A percentile compares a stretch with the other conserved stretches of the same genome.
Evolutionary conservation across 2,797 vertebrate species (phyloP).

Genomic region (Sebastes alutus): DNA sequence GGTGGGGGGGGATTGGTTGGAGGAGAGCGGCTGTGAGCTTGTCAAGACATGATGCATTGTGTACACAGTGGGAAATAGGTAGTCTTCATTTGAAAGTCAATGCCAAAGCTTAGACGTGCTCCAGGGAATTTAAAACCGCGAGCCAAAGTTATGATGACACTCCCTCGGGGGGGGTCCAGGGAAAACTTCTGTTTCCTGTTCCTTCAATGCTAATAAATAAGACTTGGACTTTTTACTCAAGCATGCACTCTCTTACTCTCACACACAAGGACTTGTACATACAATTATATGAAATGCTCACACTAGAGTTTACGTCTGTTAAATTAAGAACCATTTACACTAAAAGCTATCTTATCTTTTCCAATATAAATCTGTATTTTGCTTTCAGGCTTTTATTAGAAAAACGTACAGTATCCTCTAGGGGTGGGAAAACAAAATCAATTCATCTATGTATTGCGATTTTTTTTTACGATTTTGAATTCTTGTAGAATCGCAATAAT

Average conservation of each 20-base stretch:
- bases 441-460: too few relatives aligned
- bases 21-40: constrained; percentile 50
- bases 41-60: constrained; percentile 76
- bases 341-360: not conserved
- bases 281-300: not conserved
- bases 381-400: not conserved
- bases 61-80: constrained; percentile 71
- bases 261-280: not conserved
- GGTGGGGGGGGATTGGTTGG: not conserved
- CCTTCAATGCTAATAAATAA: constrained; percentile 35
- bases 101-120: constrained; percentile 68
- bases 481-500: too few relatives aligned
- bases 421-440: too few relatives aligned
- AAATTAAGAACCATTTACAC: not conserved
- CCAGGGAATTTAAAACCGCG: constrained; percentile 67
- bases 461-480: too few relatives aligned
- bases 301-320: not conserved
- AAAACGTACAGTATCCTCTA: not conserved
- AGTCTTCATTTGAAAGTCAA: constrained; percentile 84
- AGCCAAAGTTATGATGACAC: constrained; percentile 72
- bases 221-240: not conserved
- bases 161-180: constrained; percentile 37
- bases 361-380: not conserved
- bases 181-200: constrained; percentile 46
- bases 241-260: not conserved